These are phyloP conservation scores for Bucco capensis DNA, from an alignment of 2,113 vertebrate species.

Conservation along the genomic window DNA sequence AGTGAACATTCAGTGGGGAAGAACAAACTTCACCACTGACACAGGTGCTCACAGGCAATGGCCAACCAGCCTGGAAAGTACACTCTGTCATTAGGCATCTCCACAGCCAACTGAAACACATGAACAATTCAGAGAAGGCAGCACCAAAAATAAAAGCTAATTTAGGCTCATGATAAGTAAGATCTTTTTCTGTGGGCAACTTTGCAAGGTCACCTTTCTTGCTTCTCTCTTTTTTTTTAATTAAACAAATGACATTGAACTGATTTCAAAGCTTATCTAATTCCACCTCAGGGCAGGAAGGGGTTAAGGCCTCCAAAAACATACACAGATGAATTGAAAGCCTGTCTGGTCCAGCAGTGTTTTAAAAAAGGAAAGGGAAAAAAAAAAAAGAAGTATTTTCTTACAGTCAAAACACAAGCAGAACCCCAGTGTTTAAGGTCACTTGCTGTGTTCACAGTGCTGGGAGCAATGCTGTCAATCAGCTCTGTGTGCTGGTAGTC, in stretches of 20 bases:
- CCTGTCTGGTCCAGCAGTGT: background rate
- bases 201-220: conserved; percentile 47
- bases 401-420: conserved; percentile 34
- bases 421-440: conserved; percentile 72
- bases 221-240: background rate
- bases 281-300: background rate
- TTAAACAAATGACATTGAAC: background rate
- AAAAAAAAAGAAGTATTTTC: background rate
- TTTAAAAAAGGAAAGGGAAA: background rate
- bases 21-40: background rate
- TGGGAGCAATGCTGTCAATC: conserved; percentile 72
- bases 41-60: background rate
- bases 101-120: background rate
- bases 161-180: conserved; percentile 27
- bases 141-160: conserved; percentile 58
- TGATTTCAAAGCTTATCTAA: background rate
- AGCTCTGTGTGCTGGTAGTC: conserved; percentile 25
- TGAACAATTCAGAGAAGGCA: background rate
- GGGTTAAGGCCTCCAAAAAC: conserved; percentile 28
- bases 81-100: background rate
- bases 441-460: conserved; percentile 64
- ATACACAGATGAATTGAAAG: background rate
- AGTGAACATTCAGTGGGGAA: background rate
- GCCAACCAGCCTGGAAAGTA: background rate
- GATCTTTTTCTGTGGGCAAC: conserved; percentile 24